Percentiles rank a stretch among this genome's conserved stretches.
These are phyloP conservation scores for Furcifer pardalis DNA, from an alignment of 2,797 vertebrate genomes.

Conservation along the genomic window DNA sequence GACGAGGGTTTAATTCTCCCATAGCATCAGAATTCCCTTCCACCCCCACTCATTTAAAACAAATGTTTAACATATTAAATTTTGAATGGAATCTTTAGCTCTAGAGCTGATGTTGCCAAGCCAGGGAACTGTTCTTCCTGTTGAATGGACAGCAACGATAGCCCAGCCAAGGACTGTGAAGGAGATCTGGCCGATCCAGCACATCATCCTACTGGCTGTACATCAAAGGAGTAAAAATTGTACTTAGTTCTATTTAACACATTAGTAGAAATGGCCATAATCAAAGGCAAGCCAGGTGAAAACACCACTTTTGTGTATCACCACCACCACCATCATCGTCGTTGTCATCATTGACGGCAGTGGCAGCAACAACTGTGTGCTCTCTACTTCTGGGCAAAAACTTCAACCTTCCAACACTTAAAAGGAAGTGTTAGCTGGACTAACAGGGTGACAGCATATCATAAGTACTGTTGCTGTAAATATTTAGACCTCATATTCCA, in stretches of 20 bases:
- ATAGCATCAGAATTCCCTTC: background rate
- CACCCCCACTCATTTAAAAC: constrained; percentile 13
- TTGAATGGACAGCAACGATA: background rate
- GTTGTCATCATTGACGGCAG: no score
- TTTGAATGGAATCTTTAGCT: constrained; percentile 35
- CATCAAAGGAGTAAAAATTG: background rate
- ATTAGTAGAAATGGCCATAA: background rate
- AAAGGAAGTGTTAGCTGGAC: constrained; percentile 20
- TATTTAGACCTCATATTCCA: background rate
- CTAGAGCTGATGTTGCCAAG: constrained; percentile 49
- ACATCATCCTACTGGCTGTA: background rate
- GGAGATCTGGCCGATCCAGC: background rate
- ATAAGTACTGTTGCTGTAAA: background rate
- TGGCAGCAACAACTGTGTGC: no score
- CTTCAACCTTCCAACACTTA: constrained; percentile 42
- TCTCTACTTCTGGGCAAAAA: constrained; percentile 44
- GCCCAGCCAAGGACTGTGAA: constrained; percentile 1
- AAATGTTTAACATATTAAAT: constrained; percentile 44
- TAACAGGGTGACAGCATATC: background rate
- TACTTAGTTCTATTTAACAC: background rate
- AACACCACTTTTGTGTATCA: background rate
- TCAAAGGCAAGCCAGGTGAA: background rate
- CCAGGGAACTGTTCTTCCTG: constrained; percentile 22
- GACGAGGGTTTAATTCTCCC: constrained; percentile 1
- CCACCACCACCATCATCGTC: no score